Evolutionary conservation across 2,113 vertebrate genomes (phyloP).

Genomic region (Pica pica): DNA sequence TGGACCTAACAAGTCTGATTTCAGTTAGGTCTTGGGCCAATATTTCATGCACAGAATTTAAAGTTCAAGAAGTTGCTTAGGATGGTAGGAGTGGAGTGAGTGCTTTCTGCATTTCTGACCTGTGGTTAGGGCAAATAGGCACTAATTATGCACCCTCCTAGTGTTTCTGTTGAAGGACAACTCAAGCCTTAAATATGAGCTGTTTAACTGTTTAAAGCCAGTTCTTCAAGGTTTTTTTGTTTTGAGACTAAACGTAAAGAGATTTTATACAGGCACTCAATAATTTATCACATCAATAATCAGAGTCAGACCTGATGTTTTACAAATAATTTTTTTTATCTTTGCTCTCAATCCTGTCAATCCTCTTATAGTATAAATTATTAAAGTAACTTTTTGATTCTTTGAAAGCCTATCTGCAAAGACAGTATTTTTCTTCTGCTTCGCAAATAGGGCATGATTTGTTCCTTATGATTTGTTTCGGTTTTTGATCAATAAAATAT

Average conservation of each 20-base stretch:
- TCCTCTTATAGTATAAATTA: constrained; percentile 58
- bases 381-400: constrained; percentile 54
- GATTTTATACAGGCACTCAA: constrained; percentile 25
- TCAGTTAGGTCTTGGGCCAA: neutral
- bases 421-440: neutral
- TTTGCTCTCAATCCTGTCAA: constrained; percentile 49
- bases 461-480: neutral
- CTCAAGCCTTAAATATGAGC: neutral
- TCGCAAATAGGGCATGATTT: constrained; percentile 14
- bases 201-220: constrained; percentile 32
- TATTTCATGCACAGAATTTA: neutral
- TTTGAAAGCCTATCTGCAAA: constrained; percentile 30
- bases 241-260: neutral
- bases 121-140: neutral
- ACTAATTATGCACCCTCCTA: neutral
- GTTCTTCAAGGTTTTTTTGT: constrained; percentile 33
- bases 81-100: neutral
- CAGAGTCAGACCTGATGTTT: constrained; percentile 47
- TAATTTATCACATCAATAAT: constrained; percentile 61
- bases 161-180: neutral
- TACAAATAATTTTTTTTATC: constrained; percentile 43
- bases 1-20: neutral
- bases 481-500: constrained; percentile 63
- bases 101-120: neutral
- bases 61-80: neutral